Evolutionary conservation across 2,888 invertebrate species (phyloP).

Genomic region (Chaitophorus viminalis): DNA sequence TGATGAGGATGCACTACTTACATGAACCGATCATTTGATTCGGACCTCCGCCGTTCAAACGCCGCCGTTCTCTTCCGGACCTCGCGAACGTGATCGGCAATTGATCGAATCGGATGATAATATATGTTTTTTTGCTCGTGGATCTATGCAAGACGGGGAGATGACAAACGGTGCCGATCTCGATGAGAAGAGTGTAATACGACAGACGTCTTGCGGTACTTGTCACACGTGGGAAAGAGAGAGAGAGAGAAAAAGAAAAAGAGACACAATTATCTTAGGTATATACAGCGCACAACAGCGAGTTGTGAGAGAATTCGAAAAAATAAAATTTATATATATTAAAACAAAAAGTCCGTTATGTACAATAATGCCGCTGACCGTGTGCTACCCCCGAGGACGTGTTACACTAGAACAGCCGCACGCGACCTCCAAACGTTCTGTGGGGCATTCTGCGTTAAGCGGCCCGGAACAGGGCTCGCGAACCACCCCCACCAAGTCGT

Average conservation of each 20-base stretch:
- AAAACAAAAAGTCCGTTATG: slow-evolving; percentile 41
- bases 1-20: background rate
- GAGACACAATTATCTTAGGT: too few relatives aligned
- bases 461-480: slow-evolving; percentile 58
- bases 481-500: slow-evolving; percentile 40
- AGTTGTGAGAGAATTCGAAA: background rate
- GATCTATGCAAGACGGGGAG: background rate
- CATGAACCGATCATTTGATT: slow-evolving; percentile 9
- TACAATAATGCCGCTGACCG: background rate
- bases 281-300: too few relatives aligned
- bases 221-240: too few relatives aligned
- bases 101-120: background rate
- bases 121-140: background rate
- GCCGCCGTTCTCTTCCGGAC: background rate
- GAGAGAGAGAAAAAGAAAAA: too few relatives aligned
- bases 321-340: background rate
- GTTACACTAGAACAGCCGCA: slow-evolving; percentile 51
- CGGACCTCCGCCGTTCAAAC: background rate
- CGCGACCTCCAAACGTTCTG: slow-evolving; percentile 55
- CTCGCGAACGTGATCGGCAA: too few relatives aligned
- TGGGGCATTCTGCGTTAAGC: slow-evolving; percentile 35
- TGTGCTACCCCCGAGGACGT: slow-evolving; percentile 31
- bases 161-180: too few relatives aligned
- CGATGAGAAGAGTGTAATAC: background rate
- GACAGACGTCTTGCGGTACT: too few relatives aligned